Conservation (phyloP, 2,113 vertebrate species). For the Microcebus lehilahytsara region DNA sequence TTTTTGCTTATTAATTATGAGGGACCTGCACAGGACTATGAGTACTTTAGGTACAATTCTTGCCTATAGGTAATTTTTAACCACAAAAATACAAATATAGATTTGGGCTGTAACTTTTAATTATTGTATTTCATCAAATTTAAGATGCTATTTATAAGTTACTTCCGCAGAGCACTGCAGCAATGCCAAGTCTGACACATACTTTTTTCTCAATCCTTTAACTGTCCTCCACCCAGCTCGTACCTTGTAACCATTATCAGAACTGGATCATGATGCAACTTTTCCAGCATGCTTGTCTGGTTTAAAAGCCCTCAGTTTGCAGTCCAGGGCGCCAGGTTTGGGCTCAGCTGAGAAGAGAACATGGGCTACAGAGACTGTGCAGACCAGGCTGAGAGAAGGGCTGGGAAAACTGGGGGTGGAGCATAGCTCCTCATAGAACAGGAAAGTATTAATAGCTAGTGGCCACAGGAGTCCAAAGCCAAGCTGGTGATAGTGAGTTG, state of each 20-base stretch:
- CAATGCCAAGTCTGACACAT: neutral
- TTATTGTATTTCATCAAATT: neutral
- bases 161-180: neutral
- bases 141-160: neutral
- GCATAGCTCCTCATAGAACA: no score
- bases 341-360: neutral
- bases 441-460: neutral
- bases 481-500: neutral
- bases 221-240: neutral
- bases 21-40: neutral
- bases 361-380: neutral
- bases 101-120: neutral
- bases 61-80: neutral
- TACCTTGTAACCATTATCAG: neutral
- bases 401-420: neutral
- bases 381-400: neutral
- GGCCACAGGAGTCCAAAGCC: neutral
- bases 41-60: neutral
- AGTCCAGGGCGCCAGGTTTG: neutral
- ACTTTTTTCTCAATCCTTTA: neutral
- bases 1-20: neutral
- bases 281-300: neutral
- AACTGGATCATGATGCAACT: no score
- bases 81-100: neutral
- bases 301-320: neutral